Base-by-base conservation (phyloP, 2,888 invertebrate species). In the Adela reaumurella region DNA sequence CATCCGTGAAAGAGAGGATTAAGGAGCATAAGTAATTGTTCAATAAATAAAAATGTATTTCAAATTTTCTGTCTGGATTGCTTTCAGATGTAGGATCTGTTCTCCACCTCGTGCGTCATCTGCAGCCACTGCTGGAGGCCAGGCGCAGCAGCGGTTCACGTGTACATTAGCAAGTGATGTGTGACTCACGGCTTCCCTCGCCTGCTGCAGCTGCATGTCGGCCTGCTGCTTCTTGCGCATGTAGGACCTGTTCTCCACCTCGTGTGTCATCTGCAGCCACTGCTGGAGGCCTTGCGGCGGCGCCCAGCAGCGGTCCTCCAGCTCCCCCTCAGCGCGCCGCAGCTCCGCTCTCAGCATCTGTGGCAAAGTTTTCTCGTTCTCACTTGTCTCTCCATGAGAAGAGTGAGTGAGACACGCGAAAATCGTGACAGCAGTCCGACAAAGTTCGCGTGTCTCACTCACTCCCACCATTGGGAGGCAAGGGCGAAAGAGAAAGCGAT, bases 261-360 rank as follows among this genome's bases (percentile, higher is more conserved):
- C 98, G 70, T 97, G 94, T 0, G 97, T 98, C 46, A 95, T 80
- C 65, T 98, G 96, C 16, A 99, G 77, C 94, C 97, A 97, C 55
- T 92, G 90, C 64, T 97, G 97, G 5, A 98, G 79, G 2, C 92
- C 92, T 1, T 86, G 81, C 0, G 95, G 94, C 1, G 96, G 93
- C 18, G 91, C 86, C 92, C 93, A 94, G 65, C 92, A 92, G 50
- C 92, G 83, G 64, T 92, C 92, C 59, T 94, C 93, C 43, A 95
- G 74, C 72, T 95, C 94, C 48, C 91, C 91, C 70, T 96, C 95
- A 0, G 95, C 93, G 14, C 94, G 83, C 56, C 90, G 87, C 18
- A 96, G 76, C 60, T 94, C 94, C 19, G 83, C 83, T 52, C 93
- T 84, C 47, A 93, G 70, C 83, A 90, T 87, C 89, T 90, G 62